Conservation (phyloP, 2,888 invertebrate genomes). For the Venustoraphidia nigricollis region DNA sequence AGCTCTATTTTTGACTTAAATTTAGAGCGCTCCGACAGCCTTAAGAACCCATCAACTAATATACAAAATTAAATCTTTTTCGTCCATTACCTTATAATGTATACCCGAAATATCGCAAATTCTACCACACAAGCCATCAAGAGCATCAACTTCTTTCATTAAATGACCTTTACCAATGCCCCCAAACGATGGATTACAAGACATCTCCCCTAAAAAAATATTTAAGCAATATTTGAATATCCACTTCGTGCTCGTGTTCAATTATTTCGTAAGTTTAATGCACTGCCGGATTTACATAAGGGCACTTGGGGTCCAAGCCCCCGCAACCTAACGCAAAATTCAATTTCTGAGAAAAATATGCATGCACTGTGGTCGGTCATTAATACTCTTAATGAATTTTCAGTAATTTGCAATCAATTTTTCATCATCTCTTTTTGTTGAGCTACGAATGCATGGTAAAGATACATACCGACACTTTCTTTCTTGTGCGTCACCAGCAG, state of each 20-base stretch:
- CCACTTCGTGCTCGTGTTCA: neutral
- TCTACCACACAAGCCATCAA: slow-evolving; percentile 69
- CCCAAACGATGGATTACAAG: slow-evolving; percentile 86
- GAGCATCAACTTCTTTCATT: slow-evolving; percentile 73
- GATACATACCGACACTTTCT: slow-evolving; percentile 52
- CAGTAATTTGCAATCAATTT: neutral
- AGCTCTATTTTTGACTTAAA: no score
- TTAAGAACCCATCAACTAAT: neutral
- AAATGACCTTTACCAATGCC: slow-evolving; percentile 85
- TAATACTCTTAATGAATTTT: no score
- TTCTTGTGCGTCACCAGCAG: slow-evolving; percentile 71
- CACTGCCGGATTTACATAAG: no score
- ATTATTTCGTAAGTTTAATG: no score
- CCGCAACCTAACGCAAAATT: no score
- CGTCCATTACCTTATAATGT: slow-evolving; percentile 46
- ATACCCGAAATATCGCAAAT: slow-evolving; percentile 71
- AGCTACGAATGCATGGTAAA: neutral
- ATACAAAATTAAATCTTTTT: neutral
- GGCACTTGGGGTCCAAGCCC: no score
- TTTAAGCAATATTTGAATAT: no score
- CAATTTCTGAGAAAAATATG: no score
- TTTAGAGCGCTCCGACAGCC: no score
- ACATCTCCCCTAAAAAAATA: slow-evolving; percentile 66
- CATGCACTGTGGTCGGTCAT: no score
- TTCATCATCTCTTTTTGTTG: slow-evolving; percentile 1